Base-by-base conservation (phyloP, 1,140 invertebrate genomes). In the Sarcophaga bullata region DNA sequence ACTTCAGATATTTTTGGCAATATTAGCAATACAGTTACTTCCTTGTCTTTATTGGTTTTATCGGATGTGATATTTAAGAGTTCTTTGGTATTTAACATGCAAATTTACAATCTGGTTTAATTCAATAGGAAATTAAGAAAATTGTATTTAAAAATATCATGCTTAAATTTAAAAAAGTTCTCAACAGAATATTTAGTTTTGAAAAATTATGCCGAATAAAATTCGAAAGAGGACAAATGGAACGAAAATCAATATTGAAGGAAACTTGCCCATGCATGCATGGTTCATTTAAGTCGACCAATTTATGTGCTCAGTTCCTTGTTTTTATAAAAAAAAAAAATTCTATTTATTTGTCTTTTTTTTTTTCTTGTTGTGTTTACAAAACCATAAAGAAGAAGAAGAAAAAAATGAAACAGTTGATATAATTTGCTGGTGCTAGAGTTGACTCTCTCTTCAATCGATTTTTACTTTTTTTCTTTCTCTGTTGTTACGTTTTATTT, bases 381-480 rank as follows among this genome's bases (percentile, higher is more conserved):
- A 11, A 19, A 8, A 72, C 17, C 62, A 72, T 25, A 25, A 25
- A 72, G 17, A 72, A n/a, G n/a, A n/a, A n/a, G n/a, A n/a, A n/a
- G n/a, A n/a, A n/a, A n/a, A 1, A 68, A 62, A 0, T 15, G 19
- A 49, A 49, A 48, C 46, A 50, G 48, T 19, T 8, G 49, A 78
- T 50, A 78, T 78, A 78, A 50, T 78, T 78, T 78, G 49, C 50
- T 19, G 37, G 49, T 50, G 48, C 50, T 50, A 49, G 75, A 50
- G 46, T 78, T 78, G 75, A 50, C 25, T 78, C 19, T 50, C 48
- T 78, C 50, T 47, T 50, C 19, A 72, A 19, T 72, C 48, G 48
- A 78, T 78, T 78, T n/a, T 76, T 49, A n/a, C 49, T 49, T 50
- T 78, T 7, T 78, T 50, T 78, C 4, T 4, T 4, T 4, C 25